Evolutionary conservation across 2,888 invertebrate genomes (phyloP).

Genomic region (Perdita meconis): DNA sequence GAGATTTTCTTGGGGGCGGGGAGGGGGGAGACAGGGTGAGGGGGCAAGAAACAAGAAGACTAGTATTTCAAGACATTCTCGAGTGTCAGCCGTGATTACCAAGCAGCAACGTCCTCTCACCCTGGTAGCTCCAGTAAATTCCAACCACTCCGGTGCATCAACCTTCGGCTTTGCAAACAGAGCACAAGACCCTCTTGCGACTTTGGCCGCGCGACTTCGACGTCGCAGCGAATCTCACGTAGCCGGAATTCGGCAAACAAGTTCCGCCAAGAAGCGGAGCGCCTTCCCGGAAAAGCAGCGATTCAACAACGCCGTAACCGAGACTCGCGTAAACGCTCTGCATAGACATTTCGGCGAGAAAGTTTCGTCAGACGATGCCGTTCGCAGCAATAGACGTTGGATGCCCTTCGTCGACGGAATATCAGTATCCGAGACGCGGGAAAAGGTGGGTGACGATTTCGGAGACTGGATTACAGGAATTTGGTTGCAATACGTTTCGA

Average conservation of each 20-base stretch:
- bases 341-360: background rate
- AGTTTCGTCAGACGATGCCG: background rate
- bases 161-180: conserved; percentile 67
- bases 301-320: conserved; percentile 28
- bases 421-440: too few relatives aligned
- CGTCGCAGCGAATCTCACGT: conserved; percentile 41
- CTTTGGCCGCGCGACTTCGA: conserved; percentile 59
- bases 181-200: conserved; percentile 51
- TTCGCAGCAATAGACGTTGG: background rate
- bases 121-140: conserved; percentile 65
- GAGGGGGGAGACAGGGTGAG: background rate
- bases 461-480: too few relatives aligned
- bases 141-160: conserved; percentile 58
- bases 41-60: conserved; percentile 47
- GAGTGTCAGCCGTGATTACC: conserved; percentile 65
- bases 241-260: conserved; percentile 60
- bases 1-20: background rate
- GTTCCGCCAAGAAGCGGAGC: conserved; percentile 26
- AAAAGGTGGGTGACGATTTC: too few relatives aligned
- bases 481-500: too few relatives aligned
- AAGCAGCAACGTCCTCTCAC: conserved; percentile 63
- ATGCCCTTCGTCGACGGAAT: too few relatives aligned
- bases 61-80: conserved; percentile 72
- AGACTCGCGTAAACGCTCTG: conserved; percentile 30
- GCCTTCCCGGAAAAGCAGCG: conserved; percentile 24